Evolutionary conservation across 2,888 invertebrate species (phyloP).

Genomic region (Apamea monoglypha): DNA sequence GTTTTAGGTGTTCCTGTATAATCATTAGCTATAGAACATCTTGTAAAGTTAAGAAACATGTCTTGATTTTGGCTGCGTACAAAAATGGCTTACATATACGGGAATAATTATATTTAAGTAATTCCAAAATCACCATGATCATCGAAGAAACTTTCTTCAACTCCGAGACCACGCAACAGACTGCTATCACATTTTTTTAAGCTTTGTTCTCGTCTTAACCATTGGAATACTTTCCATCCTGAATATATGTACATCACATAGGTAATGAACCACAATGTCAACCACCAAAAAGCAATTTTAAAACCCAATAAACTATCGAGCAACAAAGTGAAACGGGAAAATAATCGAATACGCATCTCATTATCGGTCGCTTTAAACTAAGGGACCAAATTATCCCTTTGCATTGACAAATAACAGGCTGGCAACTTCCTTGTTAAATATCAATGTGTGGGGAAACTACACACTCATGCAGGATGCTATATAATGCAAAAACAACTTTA

Average conservation of each 20-base stretch:
- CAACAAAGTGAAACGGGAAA: conserved; percentile 61
- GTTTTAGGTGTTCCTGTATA: conserved; percentile 37
- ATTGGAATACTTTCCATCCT: not conserved
- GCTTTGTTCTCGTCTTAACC: not conserved
- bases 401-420: conserved; percentile 87
- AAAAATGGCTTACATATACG: not conserved
- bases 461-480: conserved; percentile 59
- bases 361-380: conserved; percentile 87
- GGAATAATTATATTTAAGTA: not conserved
- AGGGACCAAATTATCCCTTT: conserved; percentile 87
- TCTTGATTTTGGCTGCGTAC: not conserved
- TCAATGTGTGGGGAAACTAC: conserved; percentile 79
- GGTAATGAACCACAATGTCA: not conserved
- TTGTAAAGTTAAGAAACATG: not conserved
- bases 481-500: conserved; percentile 59
- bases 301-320: conserved; percentile 53
- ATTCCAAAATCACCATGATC: not conserved
- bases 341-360: conserved; percentile 88
- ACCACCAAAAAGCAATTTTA: conserved; percentile 31
- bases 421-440: conserved; percentile 86
- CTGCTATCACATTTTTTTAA: not conserved
- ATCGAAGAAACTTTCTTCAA: not conserved
- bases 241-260: not conserved
- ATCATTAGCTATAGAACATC: no score
- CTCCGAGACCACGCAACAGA: not conserved